Percentiles rank a stretch among this genome's conserved stretches.
phyloP scores from a whole-genome alignment of 2,888 invertebrate species.

The Chrysotoxum bicinctum region DNA sequence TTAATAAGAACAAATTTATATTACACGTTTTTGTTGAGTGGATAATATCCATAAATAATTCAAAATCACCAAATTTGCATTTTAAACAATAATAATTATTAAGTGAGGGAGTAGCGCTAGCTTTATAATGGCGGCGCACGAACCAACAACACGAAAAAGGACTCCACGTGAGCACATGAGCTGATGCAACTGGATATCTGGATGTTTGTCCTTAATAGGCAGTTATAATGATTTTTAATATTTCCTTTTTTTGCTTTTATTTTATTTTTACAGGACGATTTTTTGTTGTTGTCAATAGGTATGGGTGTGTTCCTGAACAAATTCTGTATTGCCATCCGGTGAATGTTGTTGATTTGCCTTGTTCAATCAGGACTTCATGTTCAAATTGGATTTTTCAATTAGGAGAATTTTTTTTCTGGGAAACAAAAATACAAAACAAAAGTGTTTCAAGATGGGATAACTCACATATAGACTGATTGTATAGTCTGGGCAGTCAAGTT shows the following conservation, averaged over 20 bases:
- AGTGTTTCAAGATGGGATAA: not conserved
- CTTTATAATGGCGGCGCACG: not conserved
- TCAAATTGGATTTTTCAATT: constrained; percentile 69
- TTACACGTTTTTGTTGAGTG: constrained; percentile 50
- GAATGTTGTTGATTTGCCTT: constrained; percentile 54
- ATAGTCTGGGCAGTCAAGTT: not conserved
- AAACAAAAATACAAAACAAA: not conserved
- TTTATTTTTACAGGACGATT: not conserved
- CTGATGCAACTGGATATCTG: constrained; percentile 20
- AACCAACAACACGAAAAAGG: not conserved
- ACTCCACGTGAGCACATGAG: constrained; percentile 5
- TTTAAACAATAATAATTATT: constrained; percentile 59
- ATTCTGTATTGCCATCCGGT: constrained; percentile 20
- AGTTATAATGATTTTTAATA: constrained; percentile 26
- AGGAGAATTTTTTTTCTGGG: constrained; percentile 16
- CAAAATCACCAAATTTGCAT: constrained; percentile 54
- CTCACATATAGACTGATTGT: not conserved
- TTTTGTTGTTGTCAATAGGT: not conserved
- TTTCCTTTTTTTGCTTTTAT: not conserved
- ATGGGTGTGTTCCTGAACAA: not conserved
- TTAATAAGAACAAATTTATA: constrained; percentile 37
- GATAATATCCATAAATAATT: constrained; percentile 40
- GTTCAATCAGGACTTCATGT: constrained; percentile 52
- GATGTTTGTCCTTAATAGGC: constrained; percentile 42
- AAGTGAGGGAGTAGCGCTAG: constrained; percentile 11